These are phyloP conservation scores for Lepidocyrtinus sp. DNA, from an alignment of 2,888 invertebrate species.

Conservation along the genomic window DNA sequence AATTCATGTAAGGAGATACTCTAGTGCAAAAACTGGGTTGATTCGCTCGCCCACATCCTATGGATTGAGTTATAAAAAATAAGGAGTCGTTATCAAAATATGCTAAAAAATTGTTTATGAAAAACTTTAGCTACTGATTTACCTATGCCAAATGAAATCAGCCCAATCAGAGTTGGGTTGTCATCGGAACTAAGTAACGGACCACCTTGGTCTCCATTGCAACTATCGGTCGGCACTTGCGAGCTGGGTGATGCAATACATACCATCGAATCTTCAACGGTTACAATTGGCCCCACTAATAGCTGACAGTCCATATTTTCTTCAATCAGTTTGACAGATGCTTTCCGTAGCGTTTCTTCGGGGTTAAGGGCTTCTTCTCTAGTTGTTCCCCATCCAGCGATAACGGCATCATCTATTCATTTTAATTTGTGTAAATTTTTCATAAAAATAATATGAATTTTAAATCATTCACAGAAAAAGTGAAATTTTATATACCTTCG, in stretches of 20 bases:
- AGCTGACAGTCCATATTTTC: constrained; percentile 27
- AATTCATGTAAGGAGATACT: constrained; percentile 44
- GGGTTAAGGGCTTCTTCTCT: constrained; percentile 26
- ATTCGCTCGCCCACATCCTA: constrained; percentile 51
- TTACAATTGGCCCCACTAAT: background rate
- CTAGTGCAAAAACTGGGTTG: constrained; percentile 54
- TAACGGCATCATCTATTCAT: background rate
- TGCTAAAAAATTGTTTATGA: too few species aligned
- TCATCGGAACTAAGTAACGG: constrained; percentile 20
- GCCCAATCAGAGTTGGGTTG: constrained; percentile 8
- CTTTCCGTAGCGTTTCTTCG: constrained; percentile 33
- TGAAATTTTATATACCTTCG: too few species aligned
- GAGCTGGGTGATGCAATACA: constrained; percentile 27
- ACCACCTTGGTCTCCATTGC: constrained; percentile 51
- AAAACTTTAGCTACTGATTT: too few species aligned
- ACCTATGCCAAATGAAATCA: constrained; percentile 51
- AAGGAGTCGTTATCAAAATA: too few species aligned
- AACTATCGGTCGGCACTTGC: constrained; percentile 24
- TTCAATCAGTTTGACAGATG: constrained; percentile 14
- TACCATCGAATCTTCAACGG: constrained; percentile 40
- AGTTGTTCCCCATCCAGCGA: constrained; percentile 50
- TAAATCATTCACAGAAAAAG: too few species aligned
- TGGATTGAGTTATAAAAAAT: background rate
- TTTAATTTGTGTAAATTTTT: too few species aligned
- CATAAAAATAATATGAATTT: too few species aligned